Evolutionary conservation across 2,888 invertebrate genomes (phyloP).

Genomic region (Hyppa rectilinea): DNA sequence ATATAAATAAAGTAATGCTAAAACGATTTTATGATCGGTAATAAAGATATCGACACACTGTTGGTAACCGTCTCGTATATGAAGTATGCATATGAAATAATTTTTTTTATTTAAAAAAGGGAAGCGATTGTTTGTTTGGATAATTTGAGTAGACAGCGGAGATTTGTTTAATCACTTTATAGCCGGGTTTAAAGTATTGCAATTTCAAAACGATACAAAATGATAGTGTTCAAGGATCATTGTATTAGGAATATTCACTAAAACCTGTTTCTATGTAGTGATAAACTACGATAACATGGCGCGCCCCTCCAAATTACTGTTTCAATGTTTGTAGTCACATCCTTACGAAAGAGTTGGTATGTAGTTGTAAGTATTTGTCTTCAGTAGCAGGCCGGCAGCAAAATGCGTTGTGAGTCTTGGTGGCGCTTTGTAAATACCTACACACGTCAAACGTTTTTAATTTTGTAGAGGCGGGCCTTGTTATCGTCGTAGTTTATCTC

Average conservation of each 20-base stretch:
- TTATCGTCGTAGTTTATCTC: too few relatives aligned
- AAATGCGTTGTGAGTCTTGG: too few relatives aligned
- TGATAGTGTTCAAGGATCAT: neutral
- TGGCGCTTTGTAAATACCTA: too few relatives aligned
- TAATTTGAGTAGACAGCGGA: slow-evolving; percentile 20
- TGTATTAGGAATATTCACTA: neutral
- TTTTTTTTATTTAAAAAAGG: slow-evolving; percentile 16
- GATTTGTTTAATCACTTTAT: slow-evolving; percentile 22
- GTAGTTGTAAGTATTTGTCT: too few relatives aligned
- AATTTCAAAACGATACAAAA: neutral
- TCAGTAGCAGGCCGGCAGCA: too few relatives aligned
- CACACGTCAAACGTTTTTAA: too few relatives aligned
- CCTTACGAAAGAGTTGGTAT: too few relatives aligned
- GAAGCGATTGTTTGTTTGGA: slow-evolving; percentile 6
- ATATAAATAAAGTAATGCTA: slow-evolving; percentile 3
- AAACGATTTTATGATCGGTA: slow-evolving; percentile 7
- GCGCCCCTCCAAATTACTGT: too few relatives aligned
- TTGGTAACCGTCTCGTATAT: neutral
- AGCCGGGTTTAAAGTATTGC: slow-evolving; percentile 10
- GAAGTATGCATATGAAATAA: slow-evolving; percentile 1
- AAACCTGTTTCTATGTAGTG: too few relatives aligned
- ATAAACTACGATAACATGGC: too few relatives aligned
- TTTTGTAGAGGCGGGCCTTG: too few relatives aligned
- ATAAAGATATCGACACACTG: slow-evolving; percentile 6
- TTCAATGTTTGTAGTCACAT: too few relatives aligned